Conservation (phyloP, 1,140 invertebrate species). For the Heterodera schachtii region DNA sequence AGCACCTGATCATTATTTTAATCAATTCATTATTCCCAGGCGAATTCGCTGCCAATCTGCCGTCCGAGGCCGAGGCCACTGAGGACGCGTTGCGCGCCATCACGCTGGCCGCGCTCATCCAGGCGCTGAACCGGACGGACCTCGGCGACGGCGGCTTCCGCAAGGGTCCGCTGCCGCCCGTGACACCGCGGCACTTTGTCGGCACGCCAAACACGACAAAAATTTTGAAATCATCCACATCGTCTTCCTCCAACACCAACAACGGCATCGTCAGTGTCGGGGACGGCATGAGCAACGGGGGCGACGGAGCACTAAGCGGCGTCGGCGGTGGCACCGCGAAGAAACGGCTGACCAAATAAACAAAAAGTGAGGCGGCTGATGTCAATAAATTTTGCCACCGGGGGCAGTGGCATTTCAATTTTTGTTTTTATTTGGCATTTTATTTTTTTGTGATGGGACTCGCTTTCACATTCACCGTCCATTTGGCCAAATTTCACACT, state of each 20-base stretch:
- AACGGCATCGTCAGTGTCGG: neutral
- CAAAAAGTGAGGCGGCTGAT: too few species aligned
- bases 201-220: slow-evolving; percentile 22
- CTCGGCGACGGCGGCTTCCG: slow-evolving; percentile 38
- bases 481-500: too few species aligned
- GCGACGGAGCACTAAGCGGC: too few species aligned
- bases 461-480: too few species aligned
- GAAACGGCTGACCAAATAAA: too few species aligned
- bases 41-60: slow-evolving; percentile 61
- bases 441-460: too few species aligned
- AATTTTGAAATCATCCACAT: slow-evolving; percentile 20
- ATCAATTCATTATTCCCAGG: slow-evolving; percentile 34
- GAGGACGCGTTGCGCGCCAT: slow-evolving; percentile 44
- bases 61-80: slow-evolving; percentile 43
- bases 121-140: slow-evolving; percentile 46
- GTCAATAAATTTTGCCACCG: too few species aligned
- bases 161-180: slow-evolving; percentile 14
- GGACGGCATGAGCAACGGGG: too few species aligned
- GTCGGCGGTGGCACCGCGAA: too few species aligned
- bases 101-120: slow-evolving; percentile 36
- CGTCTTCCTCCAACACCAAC: neutral
- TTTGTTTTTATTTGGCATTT: too few species aligned
- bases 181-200: neutral
- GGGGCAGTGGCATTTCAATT: too few species aligned
- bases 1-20: too few species aligned